A percentile compares a stretch with the other conserved stretches of the same genome.
Conservation (phyloP, 92 coral and sea anemone species). For the Hydrozoanthus gracilis region DNA sequence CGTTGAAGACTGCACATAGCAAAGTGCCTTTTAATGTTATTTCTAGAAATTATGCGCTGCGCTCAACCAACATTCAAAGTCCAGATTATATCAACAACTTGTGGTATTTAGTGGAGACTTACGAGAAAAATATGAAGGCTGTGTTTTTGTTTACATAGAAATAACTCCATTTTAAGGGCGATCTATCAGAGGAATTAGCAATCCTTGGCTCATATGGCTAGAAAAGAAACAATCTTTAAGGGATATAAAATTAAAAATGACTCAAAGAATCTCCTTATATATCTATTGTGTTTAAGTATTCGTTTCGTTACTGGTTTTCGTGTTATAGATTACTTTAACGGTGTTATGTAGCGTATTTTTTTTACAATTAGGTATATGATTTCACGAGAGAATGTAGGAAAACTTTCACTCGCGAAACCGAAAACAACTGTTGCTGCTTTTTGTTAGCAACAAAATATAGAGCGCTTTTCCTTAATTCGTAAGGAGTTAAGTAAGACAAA, state of each 20-base stretch:
- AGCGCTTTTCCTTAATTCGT: conserved; percentile 14
- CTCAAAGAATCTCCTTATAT: background rate
- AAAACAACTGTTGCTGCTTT: background rate
- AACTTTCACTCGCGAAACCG: conserved; percentile 14
- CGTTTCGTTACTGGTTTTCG: background rate
- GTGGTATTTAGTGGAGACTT: conserved; percentile 32
- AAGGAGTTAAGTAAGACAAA: conserved; percentile 1
- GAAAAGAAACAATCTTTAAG: background rate
- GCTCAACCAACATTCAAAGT: conserved; percentile 11
- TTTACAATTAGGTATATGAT: background rate
- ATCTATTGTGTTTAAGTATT: background rate
- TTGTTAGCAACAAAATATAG: background rate
- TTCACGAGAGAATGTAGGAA: background rate
- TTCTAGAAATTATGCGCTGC: conserved; percentile 21
- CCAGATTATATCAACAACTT: conserved; percentile 40
- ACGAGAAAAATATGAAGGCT: conserved; percentile 17
- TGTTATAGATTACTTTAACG: background rate
- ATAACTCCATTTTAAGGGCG: conserved; percentile 48
- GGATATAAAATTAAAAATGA: background rate
- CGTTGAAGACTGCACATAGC: conserved; percentile 43
- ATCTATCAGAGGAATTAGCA: conserved; percentile 2
- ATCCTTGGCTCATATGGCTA: background rate
- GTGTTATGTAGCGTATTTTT: background rate
- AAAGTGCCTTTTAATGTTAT: conserved; percentile 30
- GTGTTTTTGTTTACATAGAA: conserved; percentile 38